phyloP scores from a whole-genome alignment of 2,113 vertebrate genomes.

The Xiphorhynchus elegans region DNA sequence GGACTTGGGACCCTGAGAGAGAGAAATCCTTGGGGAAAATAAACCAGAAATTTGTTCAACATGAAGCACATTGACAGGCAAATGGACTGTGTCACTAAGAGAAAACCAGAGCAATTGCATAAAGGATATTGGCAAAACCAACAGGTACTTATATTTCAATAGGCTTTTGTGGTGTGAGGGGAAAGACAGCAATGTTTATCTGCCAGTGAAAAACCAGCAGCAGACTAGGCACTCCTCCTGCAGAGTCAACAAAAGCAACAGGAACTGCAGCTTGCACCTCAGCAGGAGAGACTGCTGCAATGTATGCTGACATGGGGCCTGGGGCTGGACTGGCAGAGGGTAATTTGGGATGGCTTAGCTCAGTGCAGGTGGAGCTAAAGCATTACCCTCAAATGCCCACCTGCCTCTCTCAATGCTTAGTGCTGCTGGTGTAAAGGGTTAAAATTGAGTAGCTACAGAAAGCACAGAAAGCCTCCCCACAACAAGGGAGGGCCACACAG shows the following conservation, averaged over 20 bases:
- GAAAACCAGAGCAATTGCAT: background rate
- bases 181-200: background rate
- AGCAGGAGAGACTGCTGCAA: background rate
- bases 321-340: background rate
- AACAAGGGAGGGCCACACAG: fast-evolving
- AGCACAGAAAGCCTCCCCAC: background rate
- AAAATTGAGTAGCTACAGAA: background rate
- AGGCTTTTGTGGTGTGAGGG: background rate
- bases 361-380: background rate
- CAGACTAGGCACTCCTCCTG: background rate
- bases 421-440: background rate
- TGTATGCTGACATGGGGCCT: background rate
- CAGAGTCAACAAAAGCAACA: slow-evolving; percentile 34
- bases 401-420: background rate
- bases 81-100: background rate
- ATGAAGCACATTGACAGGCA: background rate
- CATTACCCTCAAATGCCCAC: background rate
- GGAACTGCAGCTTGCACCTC: background rate
- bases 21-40: background rate
- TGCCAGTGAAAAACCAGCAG: background rate
- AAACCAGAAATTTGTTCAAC: background rate
- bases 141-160: background rate
- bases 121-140: background rate
- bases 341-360: background rate
- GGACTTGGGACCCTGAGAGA: background rate